phyloP scores from a whole-genome alignment of 1,140 invertebrate species.

The Cydia strobilella region DNA sequence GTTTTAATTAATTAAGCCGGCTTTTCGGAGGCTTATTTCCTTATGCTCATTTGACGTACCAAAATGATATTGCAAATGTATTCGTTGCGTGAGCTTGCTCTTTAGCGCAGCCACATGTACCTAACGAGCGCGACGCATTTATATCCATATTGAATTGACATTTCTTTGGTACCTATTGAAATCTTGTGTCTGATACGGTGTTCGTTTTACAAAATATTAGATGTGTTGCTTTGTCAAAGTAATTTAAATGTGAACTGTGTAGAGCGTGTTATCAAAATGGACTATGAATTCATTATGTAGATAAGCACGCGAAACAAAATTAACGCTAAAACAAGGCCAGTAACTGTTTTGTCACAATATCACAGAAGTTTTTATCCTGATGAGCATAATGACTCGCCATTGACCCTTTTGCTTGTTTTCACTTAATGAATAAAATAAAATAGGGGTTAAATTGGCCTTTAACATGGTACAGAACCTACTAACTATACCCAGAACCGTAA shows the following conservation, averaged over 20 bases:
- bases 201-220: neutral
- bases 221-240: neutral
- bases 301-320: neutral
- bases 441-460: too few species aligned
- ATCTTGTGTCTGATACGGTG: neutral
- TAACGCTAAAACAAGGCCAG: too few species aligned
- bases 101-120: neutral
- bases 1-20: conserved; percentile 51
- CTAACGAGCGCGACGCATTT: neutral
- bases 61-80: neutral
- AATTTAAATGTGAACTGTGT: neutral
- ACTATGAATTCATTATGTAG: neutral
- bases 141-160: neutral
- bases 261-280: neutral
- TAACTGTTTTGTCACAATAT: too few species aligned
- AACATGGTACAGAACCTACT: too few species aligned
- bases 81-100: neutral
- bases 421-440: too few species aligned
- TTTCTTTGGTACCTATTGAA: neutral
- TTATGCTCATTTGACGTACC: neutral
- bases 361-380: too few species aligned
- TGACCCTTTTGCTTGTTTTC: too few species aligned
- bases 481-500: too few species aligned
- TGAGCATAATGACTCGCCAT: too few species aligned
- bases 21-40: neutral